These are phyloP conservation scores for Cephalopachus bancanus DNA, from an alignment of 2,797 vertebrate species.

Conservation along the genomic window DNA sequence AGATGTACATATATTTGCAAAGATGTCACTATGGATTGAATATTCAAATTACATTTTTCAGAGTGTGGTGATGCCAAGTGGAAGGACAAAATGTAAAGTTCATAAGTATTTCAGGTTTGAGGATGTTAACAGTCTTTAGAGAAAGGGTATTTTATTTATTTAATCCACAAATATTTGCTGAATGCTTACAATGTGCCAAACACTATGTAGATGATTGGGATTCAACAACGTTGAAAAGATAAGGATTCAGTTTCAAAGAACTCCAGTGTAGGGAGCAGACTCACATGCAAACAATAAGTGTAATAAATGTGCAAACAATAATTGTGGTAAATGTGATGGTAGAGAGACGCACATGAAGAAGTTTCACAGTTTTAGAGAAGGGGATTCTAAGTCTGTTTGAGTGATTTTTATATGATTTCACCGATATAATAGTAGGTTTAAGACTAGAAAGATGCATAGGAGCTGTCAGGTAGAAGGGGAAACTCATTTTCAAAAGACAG, in stretches of 20 bases:
- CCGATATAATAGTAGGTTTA: background rate
- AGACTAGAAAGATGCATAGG: background rate
- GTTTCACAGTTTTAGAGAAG: background rate
- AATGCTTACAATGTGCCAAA: background rate
- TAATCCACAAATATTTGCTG: background rate
- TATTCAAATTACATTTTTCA: background rate
- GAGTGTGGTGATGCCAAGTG: background rate
- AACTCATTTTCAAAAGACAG: background rate
- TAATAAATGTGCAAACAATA: no score
- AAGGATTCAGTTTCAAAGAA: background rate
- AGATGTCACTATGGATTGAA: background rate
- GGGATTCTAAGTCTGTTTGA: background rate
- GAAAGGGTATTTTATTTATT: background rate
- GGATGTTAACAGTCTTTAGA: background rate
- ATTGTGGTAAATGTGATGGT: background rate
- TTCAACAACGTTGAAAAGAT: background rate
- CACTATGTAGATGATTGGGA: background rate
- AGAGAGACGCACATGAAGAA: background rate
- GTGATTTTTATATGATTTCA: background rate
- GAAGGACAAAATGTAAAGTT: background rate
- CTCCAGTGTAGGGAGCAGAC: background rate
- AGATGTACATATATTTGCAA: slow-evolving; percentile 10
- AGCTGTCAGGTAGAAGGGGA: background rate
- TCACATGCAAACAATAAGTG: background rate
- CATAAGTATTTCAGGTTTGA: background rate